A percentile compares a stretch with the other conserved stretches of the same genome.
Conservation (phyloP, 30 jellyfish, hydroid and myxozoan genomes). For the Haliclystus octoradiatus region DNA sequence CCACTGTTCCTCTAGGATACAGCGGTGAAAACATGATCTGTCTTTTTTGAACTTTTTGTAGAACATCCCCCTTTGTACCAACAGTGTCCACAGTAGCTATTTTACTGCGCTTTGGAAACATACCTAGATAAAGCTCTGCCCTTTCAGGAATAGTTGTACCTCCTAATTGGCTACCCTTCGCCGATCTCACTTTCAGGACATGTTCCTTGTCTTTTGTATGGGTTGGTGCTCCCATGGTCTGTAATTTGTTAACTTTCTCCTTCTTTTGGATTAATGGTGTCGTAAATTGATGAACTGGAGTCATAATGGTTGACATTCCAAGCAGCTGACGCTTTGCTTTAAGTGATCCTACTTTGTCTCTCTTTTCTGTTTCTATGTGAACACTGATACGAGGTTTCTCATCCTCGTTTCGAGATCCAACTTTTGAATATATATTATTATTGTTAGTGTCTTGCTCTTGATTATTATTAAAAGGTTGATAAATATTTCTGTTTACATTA, state of each 20-base stretch:
- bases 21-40: constrained; percentile 52
- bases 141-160: not conserved
- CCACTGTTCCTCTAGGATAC: constrained; percentile 80
- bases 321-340: constrained; percentile 10
- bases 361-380: constrained; percentile 61
- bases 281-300: constrained; percentile 38
- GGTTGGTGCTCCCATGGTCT: too few relatives aligned
- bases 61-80: not conserved
- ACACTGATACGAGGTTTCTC: constrained; percentile 43
- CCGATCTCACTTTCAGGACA: too few relatives aligned
- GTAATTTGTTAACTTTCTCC: not conserved
- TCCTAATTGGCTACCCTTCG: not conserved
- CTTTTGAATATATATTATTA: not conserved
- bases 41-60: constrained; percentile 25
- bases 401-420: not conserved
- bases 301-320: constrained; percentile 44
- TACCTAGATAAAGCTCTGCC: not conserved
- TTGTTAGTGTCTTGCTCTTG: not conserved
- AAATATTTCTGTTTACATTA: not conserved
- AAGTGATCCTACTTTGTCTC: constrained; percentile 4
- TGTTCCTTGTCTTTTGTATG: not conserved
- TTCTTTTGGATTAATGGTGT: not conserved
- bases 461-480: too few relatives aligned
- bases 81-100: not conserved
- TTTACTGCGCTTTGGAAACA: not conserved